Conservation (phyloP, 2,797 vertebrate species). For the Micromesistius poutassou region DNA sequence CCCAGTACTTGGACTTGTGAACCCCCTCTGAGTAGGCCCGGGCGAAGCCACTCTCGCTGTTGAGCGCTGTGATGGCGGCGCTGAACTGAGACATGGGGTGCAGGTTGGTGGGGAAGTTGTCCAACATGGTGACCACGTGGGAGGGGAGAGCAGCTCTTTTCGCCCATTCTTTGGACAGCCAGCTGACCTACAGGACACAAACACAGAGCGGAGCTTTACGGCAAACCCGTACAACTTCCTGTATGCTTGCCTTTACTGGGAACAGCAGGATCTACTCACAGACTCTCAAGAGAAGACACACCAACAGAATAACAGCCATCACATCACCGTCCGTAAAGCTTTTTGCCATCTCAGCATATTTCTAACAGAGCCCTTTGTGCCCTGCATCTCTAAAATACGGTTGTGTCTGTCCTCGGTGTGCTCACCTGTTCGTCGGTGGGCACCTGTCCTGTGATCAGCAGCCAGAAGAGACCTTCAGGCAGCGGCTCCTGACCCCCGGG, state of each 20-base stretch:
- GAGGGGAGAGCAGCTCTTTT: constrained; percentile 92
- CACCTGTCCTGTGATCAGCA: constrained; percentile 89
- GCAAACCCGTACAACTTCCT: not conserved
- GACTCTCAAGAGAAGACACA: too few relatives aligned
- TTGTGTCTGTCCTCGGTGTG: too few relatives aligned
- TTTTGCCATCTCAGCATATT: not conserved
- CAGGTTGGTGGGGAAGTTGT: constrained; percentile 95
- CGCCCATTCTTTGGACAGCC: constrained; percentile 94
- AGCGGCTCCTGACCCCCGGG: constrained; percentile 87
- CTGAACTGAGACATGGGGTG: constrained; percentile 98
- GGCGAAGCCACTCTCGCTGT: constrained; percentile 93
- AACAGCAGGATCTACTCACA: not conserved
- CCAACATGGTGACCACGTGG: constrained; percentile 95
- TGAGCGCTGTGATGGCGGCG: constrained; percentile 91
- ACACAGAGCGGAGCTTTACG: not conserved
- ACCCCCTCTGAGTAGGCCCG: constrained; percentile 90
- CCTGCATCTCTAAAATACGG: too few relatives aligned
- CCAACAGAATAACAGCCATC: too few relatives aligned
- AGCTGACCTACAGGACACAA: constrained; percentile 75
- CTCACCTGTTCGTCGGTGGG: constrained; percentile 91
- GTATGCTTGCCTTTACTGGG: not conserved
- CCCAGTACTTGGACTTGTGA: constrained; percentile 93
- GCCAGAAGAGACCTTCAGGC: constrained; percentile 96
- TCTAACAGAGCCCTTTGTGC: too few relatives aligned
- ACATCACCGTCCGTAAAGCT: too few relatives aligned